Base-by-base conservation (phyloP, 2,797 vertebrate species). In the Bufotes viridis region DNA sequence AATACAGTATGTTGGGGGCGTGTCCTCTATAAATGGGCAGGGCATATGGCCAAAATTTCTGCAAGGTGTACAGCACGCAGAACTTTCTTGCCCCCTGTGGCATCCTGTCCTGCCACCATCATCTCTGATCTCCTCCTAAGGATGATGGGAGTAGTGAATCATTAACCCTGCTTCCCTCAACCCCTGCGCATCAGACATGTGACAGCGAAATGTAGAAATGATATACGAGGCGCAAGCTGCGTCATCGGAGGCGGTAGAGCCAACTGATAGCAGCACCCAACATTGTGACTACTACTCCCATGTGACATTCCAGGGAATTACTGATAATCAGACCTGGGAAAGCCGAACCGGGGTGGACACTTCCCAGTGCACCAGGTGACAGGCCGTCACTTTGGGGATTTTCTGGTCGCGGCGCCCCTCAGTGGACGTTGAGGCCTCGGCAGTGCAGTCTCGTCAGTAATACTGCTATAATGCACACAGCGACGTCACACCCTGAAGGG, bases 81-180 rank as follows among this genome's bases (percentile, higher is more conserved):
- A 42, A 42, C 2, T 42, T 42, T 34, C 34, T 34, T 1, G 34
- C 3, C 34, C 34, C 34, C 34, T 34, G 34, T 34, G 3, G 34
- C 34, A 34, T 34, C n/a, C 2, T 24, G 63, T 26, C 4, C 26
- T 42, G 22, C 20, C 22, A 20, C 61, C 3, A 42, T 72, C 69
- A 2, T 42, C 69, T 69, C 24, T 26, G 7, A 67, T 6, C 3
- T 5, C 67, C 26, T 18, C 15, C 58, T 49, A 42, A 1, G 17
- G 70, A 74, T 74, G 34, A 3, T 74, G 70, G 70, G 70, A 42
- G 70, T 74, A 74, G 70, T 75, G 20, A 75, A 53, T 75, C 11
- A 75, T 74, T 74, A 74, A 49, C 72, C 34, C 72, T 2, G 49
- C 72, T 75, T 75, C 72, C 72, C 72, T 49, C 72, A 13, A 42